Conservation (phyloP, 1,140 invertebrate genomes). For the Galleria mellonella region DNA sequence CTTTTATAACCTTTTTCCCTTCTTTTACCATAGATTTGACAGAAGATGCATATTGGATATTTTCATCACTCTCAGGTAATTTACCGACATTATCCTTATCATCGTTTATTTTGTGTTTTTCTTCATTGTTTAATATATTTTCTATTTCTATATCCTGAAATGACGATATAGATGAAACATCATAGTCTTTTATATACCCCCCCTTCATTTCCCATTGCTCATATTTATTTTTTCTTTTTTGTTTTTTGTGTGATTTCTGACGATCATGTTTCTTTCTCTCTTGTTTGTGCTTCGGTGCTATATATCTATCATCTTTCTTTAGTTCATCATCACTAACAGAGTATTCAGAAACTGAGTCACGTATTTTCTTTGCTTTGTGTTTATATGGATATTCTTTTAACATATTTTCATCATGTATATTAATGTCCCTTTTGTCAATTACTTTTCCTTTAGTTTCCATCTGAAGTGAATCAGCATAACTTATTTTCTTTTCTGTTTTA, state of each 20-base stretch:
- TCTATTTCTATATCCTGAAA: constrained; percentile 18
- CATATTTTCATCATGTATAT: constrained; percentile 9
- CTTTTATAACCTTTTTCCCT: constrained; percentile 8
- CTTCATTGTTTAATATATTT: constrained; percentile 13
- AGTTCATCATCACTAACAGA: constrained; percentile 39
- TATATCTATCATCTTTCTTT: constrained; percentile 56
- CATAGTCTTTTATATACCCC: constrained; percentile 50
- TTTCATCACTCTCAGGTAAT: background rate
- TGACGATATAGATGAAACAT: constrained; percentile 34
- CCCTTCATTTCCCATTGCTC: constrained; percentile 61
- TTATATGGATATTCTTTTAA: constrained; percentile 17
- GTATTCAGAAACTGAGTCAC: constrained; percentile 15
- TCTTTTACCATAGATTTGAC: too few relatives aligned
- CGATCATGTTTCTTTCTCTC: constrained; percentile 46
- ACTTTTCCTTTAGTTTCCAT: constrained; percentile 21
- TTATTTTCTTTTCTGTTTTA: constrained; percentile 21
- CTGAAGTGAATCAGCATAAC: constrained; percentile 49
- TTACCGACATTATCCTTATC: constrained; percentile 3
- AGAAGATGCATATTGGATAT: background rate
- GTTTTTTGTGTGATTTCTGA: constrained; percentile 47
- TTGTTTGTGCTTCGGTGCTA: constrained; percentile 31
- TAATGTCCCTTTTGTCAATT: constrained; percentile 11
- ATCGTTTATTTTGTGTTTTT: constrained; percentile 4
- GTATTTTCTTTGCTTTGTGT: constrained; percentile 23
- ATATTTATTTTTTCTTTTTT: constrained; percentile 54